Evolutionary conservation across 1,140 invertebrate genomes (phyloP), one percentile per base, ranked within the genome.

Genomic region (Papilio polytes): DNA sequence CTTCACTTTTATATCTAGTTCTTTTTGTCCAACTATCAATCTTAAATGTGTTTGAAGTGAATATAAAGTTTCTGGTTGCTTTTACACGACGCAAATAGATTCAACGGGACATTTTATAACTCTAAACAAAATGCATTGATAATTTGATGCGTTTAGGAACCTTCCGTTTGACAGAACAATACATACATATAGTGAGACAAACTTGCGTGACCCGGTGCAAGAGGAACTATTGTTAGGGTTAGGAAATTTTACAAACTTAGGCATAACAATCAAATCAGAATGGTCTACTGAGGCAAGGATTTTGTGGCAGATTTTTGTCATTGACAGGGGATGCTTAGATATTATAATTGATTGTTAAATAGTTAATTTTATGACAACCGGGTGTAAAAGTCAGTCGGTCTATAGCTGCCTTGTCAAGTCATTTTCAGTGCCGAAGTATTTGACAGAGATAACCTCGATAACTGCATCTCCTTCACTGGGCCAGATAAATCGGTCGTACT

Each of bases 141-240:
- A 74, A 48, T 74, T 46, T 74, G 74, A 74, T 44, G 74, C 36
- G 77, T 63, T 48, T 66, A 78, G 53, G 59, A 31, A 44, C 77
- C 77, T 78, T 78, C 56, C 56, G 56, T 78, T 66, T 66, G 77
- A 78, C 77, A 66, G 56, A 56, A 78, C 31, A 77, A 48, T 78
- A 44, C 41, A 31, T 22, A 63, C 76, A 15, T 36, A 56, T 63
- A 56, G 10, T n/a, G 12, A 10, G 2, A 41, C 7, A 41, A 22
- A 20, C 18, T 56, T 56, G n/a, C 0, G 7, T n/a, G 53, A 9
- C 53, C 53, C 53, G 53, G 0, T 20, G 53, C 20, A 56, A 56
- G 6, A 56, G 2, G 12, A 13, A 15, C 18, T 53, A 4, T 53
- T 53, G 7, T 9, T 18, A n/a, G 7, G 8, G n/a, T 56, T 56